Evolutionary conservation across 64 coral and sea anemone genomes (phyloP), one percentile per base, ranked within the genome.

Genomic region (Montipora cactus): DNA sequence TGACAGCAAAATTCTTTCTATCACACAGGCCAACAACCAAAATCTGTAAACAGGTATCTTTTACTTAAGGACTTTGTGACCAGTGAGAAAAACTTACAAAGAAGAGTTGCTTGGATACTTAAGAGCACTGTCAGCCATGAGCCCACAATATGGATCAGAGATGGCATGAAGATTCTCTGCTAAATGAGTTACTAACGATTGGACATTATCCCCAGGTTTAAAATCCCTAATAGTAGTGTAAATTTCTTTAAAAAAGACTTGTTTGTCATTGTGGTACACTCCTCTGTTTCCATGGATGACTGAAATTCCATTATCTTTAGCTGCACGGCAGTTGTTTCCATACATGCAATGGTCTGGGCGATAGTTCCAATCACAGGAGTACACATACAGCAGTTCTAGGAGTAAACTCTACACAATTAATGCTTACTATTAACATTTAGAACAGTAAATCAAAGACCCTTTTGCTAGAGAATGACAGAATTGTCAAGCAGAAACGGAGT

Each of bases 241-340:
- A 67, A 99, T 87, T 13, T 85, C 84, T 78, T 80, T 99, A 68
- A 99, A 99, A 25, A 94, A 90, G 23, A 80, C 81, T 28, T 98
- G 93, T 48, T 99, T 99, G 16, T 80, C 75, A 50, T 66, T 92
- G 66, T 96, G 94, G 50, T 89, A 99, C 8, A 94, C 80, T 70
- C 88, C 89, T 82, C 98, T 84, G 92, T 94, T 99, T 45, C 98
- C 98, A 90, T 99, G 98, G 82, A 99, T 48, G 59, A 99, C 95
- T 84, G 92, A 96, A 11, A 99, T 96, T 25, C 98, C 98, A 87
- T 96, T 96, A 69, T n/a, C 53, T 45, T 86, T 77, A 51, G 95
- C 98, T 76, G 84, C 70, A 25, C 89, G 91, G 76, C 98, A 99
- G 49, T 96, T 99, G 67, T 91, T 99, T 44, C 92, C 95, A 47